phyloP scores from a whole-genome alignment of 2,888 invertebrate species.

The Lomographa bimaculata region DNA sequence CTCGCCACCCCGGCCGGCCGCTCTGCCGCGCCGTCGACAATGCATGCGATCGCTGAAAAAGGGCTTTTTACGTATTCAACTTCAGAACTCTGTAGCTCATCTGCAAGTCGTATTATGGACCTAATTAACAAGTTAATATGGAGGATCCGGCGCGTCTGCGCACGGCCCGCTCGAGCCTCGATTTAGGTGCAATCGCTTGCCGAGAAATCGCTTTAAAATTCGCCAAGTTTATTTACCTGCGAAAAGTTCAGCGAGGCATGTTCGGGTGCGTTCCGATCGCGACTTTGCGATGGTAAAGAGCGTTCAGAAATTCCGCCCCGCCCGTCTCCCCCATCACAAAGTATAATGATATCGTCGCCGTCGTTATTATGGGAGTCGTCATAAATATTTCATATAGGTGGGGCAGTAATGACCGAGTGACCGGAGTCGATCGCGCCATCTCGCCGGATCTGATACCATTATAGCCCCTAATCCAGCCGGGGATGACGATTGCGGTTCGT shows the following conservation, averaged over 20 bases:
- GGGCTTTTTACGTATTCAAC: slow-evolving; percentile 88
- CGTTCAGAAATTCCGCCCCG: slow-evolving; percentile 82
- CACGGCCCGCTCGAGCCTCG: slow-evolving; percentile 48
- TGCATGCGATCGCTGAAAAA: slow-evolving; percentile 84
- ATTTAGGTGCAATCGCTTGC: slow-evolving; percentile 31
- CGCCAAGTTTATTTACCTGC: slow-evolving; percentile 55
- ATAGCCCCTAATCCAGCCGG: slow-evolving; percentile 17
- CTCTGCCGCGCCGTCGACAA: slow-evolving; percentile 58
- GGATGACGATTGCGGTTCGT: slow-evolving; percentile 18
- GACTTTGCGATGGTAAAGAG: slow-evolving; percentile 82
- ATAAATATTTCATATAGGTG: slow-evolving; percentile 83
- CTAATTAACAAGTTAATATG: slow-evolving; percentile 96
- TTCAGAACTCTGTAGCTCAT: slow-evolving; percentile 88
- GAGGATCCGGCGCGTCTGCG: slow-evolving; percentile 86
- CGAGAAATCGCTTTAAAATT: slow-evolving; percentile 33
- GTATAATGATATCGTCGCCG: slow-evolving; percentile 84
- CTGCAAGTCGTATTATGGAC: slow-evolving; percentile 95
- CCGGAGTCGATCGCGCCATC: slow-evolving; percentile 54
- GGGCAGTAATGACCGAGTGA: slow-evolving; percentile 82
- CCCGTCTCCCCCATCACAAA: slow-evolving; percentile 84
- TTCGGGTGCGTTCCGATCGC: slow-evolving; percentile 61
- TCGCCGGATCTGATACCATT: slow-evolving; percentile 22
- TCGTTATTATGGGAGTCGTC: slow-evolving; percentile 81
- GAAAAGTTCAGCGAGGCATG: slow-evolving; percentile 44
- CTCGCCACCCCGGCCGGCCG: slow-evolving; percentile 59